Percentiles rank a stretch among this genome's conserved stretches.
Conservation (phyloP, 1,140 invertebrate species). For the Holcopasites calliopsidis region DNA sequence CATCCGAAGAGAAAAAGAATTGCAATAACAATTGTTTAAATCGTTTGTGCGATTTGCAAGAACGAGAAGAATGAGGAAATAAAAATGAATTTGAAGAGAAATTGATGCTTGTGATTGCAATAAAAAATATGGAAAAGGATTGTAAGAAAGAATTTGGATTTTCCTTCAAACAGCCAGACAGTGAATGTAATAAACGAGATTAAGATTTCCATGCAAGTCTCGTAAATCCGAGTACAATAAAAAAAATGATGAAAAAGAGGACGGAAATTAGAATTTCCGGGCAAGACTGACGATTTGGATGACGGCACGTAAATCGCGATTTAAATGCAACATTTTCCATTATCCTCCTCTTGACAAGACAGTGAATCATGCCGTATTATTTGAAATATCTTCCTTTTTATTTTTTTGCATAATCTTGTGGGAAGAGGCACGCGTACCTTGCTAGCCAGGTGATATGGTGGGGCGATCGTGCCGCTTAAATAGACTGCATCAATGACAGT, state of each 20-base stretch:
- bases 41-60: too few relatives aligned
- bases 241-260: background rate
- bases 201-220: too few relatives aligned
- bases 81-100: too few relatives aligned
- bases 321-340: background rate
- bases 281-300: background rate
- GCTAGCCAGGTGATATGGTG: conserved; percentile 8
- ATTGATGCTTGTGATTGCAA: too few relatives aligned
- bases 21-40: too few relatives aligned
- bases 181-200: too few relatives aligned
- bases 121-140: too few relatives aligned
- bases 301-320: background rate
- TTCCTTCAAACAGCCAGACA: too few relatives aligned
- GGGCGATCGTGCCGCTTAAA: conserved; percentile 63
- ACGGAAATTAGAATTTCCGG: too few relatives aligned
- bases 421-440: conserved; percentile 7
- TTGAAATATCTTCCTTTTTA: background rate
- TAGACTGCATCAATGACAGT: conserved; percentile 68
- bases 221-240: background rate
- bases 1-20: too few relatives aligned
- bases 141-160: too few relatives aligned
- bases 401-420: conserved; percentile 16
- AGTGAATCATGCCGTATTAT: conserved; percentile 11
- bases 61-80: too few relatives aligned
- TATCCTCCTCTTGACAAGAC: background rate